Conservation (phyloP, 2,797 vertebrate genomes). For the Manis javanica region DNA sequence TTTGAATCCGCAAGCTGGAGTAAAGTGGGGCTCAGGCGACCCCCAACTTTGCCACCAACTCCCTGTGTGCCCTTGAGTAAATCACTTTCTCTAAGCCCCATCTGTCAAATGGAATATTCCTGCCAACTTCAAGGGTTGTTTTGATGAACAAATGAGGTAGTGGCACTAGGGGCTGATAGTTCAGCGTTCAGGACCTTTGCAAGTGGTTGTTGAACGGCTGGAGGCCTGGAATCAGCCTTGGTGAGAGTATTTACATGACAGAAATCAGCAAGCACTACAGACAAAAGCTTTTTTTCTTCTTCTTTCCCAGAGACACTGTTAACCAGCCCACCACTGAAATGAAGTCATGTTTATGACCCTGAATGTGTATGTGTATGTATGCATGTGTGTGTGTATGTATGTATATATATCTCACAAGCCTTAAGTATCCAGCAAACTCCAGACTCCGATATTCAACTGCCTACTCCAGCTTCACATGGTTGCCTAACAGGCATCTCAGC, state of each 20-base stretch:
- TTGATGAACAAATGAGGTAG: background rate
- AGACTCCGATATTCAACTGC: background rate
- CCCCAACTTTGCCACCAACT: background rate
- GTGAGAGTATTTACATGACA: background rate
- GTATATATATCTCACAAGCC: too few relatives aligned
- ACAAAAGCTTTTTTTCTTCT: background rate
- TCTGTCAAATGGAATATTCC: background rate
- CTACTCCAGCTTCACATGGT: background rate
- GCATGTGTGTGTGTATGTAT: accelerated
- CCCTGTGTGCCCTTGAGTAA: background rate
- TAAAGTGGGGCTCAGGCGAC: background rate
- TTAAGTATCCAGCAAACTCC: background rate
- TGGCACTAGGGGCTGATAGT: background rate
- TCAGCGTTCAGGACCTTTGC: background rate
- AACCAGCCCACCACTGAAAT: background rate
- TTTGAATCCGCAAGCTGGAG: background rate
- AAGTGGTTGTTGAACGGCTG: background rate
- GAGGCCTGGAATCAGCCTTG: background rate
- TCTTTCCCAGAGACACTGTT: background rate
- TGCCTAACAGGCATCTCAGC: background rate
- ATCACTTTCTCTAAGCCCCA: background rate
- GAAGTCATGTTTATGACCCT: background rate
- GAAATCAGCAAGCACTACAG: background rate
- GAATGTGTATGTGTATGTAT: background rate
- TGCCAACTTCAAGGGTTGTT: background rate